phyloP scores from a whole-genome alignment of 1,140 invertebrate genomes.

The Panagrolaimus sp. region DNA sequence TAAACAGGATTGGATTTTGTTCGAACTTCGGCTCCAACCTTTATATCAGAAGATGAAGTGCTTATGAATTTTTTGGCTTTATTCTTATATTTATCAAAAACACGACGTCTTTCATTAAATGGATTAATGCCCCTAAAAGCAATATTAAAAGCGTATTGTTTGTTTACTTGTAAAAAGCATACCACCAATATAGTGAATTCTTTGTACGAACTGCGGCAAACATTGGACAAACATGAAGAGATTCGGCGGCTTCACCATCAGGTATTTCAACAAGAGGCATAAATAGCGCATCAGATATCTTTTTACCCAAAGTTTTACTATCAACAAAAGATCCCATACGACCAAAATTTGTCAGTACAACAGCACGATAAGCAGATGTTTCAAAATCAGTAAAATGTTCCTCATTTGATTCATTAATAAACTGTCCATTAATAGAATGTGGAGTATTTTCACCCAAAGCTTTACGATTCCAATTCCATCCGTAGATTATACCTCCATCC shows the following conservation, averaged over 20 bases:
- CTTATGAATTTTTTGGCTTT: conserved; percentile 77
- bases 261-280: conserved; percentile 70
- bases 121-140: conserved; percentile 93
- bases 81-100: conserved; percentile 89
- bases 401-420: conserved; percentile 55
- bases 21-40: conserved; percentile 70
- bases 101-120: conserved; percentile 82
- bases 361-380: conserved; percentile 21
- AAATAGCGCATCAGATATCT: conserved; percentile 71
- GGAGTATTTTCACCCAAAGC: conserved; percentile 1
- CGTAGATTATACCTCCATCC: conserved; percentile 80
- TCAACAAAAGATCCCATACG: conserved; percentile 49
- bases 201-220: conserved; percentile 83
- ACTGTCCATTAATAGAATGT: conserved; percentile 61
- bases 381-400: conserved; percentile 26
- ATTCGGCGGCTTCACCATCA: conserved; percentile 69
- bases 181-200: conserved; percentile 94
- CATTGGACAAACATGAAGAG: conserved; percentile 82
- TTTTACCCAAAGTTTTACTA: conserved; percentile 22
- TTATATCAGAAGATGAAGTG: conserved; percentile 60
- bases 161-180: too few relatives aligned
- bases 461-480: conserved; percentile 79
- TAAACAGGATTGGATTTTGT: conserved; percentile 94
- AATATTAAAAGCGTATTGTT: too few relatives aligned
- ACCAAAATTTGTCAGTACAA: conserved; percentile 22